Conservation (phyloP, 1,140 invertebrate genomes). For the Lutraria rhynchaena region DNA sequence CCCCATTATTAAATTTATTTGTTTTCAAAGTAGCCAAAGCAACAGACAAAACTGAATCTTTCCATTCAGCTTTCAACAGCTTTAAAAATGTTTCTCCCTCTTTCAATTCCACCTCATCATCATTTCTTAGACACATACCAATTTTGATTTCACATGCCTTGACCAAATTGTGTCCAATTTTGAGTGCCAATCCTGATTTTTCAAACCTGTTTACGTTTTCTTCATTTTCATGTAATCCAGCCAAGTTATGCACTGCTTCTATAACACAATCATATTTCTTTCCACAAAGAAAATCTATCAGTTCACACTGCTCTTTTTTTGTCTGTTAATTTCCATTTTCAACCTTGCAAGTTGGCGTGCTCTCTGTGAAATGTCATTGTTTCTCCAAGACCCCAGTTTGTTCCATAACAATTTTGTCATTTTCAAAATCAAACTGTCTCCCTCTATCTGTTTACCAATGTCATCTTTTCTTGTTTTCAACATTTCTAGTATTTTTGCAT, state of each 20-base stretch:
- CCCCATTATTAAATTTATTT: slow-evolving; percentile 30
- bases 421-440: background rate
- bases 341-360: slow-evolving; percentile 2
- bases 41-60: background rate
- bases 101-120: slow-evolving; percentile 14
- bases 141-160: slow-evolving; percentile 29
- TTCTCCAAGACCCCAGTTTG: slow-evolving; percentile 19
- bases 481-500: background rate
- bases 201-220: background rate
- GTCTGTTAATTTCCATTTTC: slow-evolving; percentile 1
- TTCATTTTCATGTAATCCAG: slow-evolving; percentile 5
- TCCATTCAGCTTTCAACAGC: slow-evolving; percentile 9
- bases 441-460: background rate
- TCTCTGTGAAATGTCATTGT: slow-evolving; percentile 27
- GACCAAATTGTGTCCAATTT: slow-evolving; percentile 26
- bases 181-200: slow-evolving; percentile 25
- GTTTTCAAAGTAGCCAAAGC: slow-evolving; percentile 26
- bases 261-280: slow-evolving; percentile 8
- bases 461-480: slow-evolving; percentile 15
- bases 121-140: slow-evolving; percentile 8
- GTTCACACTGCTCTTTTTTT: background rate
- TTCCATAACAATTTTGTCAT: background rate
- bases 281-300: background rate
- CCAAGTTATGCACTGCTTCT: background rate
- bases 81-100: slow-evolving; percentile 11